Conservation (phyloP, 2,797 vertebrate genomes). For the Adelosebastes latens region DNA sequence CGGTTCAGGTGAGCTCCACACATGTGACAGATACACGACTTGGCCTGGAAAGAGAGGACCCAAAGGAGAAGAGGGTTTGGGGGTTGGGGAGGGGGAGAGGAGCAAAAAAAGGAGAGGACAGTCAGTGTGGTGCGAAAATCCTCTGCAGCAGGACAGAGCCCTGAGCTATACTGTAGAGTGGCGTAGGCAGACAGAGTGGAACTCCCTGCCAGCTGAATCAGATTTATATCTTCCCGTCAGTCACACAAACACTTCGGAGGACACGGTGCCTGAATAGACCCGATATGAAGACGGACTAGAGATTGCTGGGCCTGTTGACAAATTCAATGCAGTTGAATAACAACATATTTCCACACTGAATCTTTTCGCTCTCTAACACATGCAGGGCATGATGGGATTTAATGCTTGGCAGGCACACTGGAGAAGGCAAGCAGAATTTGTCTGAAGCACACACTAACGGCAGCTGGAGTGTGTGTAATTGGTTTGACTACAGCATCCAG, state of each 20-base stretch:
- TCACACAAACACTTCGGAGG: conserved; percentile 46
- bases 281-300: conserved; percentile 36
- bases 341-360: conserved; percentile 51
- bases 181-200: conserved; percentile 11
- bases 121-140: conserved; percentile 37
- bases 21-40: conserved; percentile 97
- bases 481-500: conserved; percentile 29
- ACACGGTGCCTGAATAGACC: conserved; percentile 32
- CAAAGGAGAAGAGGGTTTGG: conserved; percentile 10
- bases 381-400: conserved; percentile 62
- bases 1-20: conserved; percentile 96
- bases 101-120: conserved; percentile 10
- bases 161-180: conserved; percentile 13
- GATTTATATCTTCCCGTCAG: conserved; percentile 52
- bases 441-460: conserved; percentile 37
- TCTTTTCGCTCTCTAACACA: conserved; percentile 44
- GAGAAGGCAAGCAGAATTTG: conserved; percentile 31
- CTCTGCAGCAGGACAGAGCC: conserved; percentile 23
- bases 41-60: conserved; percentile 82
- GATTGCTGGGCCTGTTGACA: conserved; percentile 53
- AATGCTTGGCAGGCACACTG: conserved; percentile 50
- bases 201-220: conserved; percentile 40
- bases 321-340: conserved; percentile 49
- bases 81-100: background rate
- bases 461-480: conserved; percentile 26